Conservation (phyloP, 1,140 invertebrate species). For the Musca vetustissima region DNA sequence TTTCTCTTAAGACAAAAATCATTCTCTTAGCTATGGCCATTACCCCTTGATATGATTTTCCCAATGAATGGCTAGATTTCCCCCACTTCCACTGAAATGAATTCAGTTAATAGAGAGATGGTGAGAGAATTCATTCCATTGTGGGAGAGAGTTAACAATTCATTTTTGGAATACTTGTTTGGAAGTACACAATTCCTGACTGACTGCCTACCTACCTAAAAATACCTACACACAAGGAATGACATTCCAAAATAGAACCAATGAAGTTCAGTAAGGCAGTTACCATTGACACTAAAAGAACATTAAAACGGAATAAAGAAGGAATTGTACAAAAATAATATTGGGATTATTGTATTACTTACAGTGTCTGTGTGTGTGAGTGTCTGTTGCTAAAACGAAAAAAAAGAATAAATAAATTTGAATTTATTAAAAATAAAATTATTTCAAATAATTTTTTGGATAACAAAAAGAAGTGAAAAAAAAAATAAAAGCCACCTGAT, state of each 20-base stretch:
- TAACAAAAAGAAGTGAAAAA: background rate
- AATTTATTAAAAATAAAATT: no score
- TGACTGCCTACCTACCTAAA: background rate
- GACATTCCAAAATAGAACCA: constrained; percentile 12
- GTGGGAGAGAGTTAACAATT: no score
- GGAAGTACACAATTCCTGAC: no score
- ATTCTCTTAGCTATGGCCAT: no score
- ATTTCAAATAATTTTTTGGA: background rate
- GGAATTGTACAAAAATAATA: background rate
- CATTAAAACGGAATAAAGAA: constrained; percentile 3
- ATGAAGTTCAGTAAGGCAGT: constrained; percentile 19
- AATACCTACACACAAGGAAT: constrained; percentile 10
- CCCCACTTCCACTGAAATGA: background rate
- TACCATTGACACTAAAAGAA: constrained; percentile 18
- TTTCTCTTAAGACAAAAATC: no score
- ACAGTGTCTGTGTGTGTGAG: background rate
- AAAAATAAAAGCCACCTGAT: background rate
- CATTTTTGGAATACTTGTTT: no score
- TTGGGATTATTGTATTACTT: background rate
- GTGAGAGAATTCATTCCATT: background rate
- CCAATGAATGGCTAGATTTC: background rate
- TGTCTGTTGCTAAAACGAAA: background rate
- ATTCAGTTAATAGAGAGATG: background rate
- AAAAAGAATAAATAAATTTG: background rate
- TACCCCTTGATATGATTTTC: background rate